phyloP scores from a whole-genome alignment of 2,113 vertebrate species.

The Etheostoma cragini region DNA sequence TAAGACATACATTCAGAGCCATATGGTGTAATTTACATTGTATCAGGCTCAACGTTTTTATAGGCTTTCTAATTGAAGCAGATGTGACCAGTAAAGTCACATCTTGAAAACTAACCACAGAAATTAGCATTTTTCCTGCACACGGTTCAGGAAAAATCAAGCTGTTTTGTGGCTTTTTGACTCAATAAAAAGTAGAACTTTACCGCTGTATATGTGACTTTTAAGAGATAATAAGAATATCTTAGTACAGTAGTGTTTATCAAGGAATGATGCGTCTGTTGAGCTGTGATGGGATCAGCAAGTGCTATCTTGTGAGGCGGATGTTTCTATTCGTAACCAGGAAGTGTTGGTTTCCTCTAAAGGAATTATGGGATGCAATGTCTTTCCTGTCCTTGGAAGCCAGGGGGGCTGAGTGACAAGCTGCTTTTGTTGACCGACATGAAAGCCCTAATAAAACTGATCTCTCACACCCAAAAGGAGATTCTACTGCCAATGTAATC shows the following conservation, averaged over 20 bases:
- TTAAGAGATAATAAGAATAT: not conserved
- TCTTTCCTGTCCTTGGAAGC: slow-evolving; percentile 59
- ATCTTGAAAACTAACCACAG: slow-evolving; percentile 7
- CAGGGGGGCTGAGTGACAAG: slow-evolving; percentile 18
- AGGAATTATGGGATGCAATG: slow-evolving; percentile 40
- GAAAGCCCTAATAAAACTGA: slow-evolving; percentile 60
- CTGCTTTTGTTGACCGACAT: slow-evolving; percentile 57
- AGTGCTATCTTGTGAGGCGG: slow-evolving; percentile 6
- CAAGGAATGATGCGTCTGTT: not conserved
- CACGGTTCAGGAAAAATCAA: not conserved
- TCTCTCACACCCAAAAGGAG: slow-evolving; percentile 50
- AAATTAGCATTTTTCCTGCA: not conserved
- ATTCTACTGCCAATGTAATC: slow-evolving; percentile 49
- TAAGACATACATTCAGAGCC: slow-evolving; percentile 41
- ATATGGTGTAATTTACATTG: slow-evolving; percentile 34
- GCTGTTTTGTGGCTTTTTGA: slow-evolving; percentile 3
- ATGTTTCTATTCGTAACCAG: slow-evolving; percentile 30
- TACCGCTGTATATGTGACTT: not conserved
- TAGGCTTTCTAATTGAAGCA: not conserved
- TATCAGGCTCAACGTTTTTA: slow-evolving; percentile 17
- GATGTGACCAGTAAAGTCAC: slow-evolving; percentile 6
- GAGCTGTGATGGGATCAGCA: not conserved
- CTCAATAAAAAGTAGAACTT: not conserved
- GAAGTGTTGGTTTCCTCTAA: slow-evolving; percentile 55
- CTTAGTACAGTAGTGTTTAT: not conserved